A percentile compares a stretch with the other conserved stretches of the same genome.
Evolutionary conservation across 1,140 invertebrate species (phyloP).

Genomic region (Dermatophagoides farinae): DNA sequence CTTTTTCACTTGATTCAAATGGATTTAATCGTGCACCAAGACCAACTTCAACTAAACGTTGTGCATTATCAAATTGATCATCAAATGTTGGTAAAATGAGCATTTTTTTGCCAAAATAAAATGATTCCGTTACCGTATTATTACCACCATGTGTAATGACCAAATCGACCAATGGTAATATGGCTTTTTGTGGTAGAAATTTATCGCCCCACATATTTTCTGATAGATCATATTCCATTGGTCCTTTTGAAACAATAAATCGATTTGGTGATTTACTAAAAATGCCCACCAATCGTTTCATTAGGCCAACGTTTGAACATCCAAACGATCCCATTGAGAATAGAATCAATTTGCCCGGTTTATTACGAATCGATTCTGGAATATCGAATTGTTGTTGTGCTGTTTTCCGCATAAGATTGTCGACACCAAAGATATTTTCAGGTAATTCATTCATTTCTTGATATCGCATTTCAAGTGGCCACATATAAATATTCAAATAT

Average conservation of each 20-base stretch:
- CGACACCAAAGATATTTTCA: slow-evolving; percentile 4
- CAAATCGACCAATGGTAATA: slow-evolving; percentile 8
- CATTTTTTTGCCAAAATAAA: slow-evolving; percentile 8
- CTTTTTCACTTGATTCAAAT: not conserved
- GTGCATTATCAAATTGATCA: slow-evolving; percentile 14
- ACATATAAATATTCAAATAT: slow-evolving; percentile 14
- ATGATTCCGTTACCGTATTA: slow-evolving; percentile 8
- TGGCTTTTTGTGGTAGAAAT: slow-evolving; percentile 8
- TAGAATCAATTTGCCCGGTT: slow-evolving; percentile 13
- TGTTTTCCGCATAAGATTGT: slow-evolving; percentile 7
- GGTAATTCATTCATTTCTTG: not conserved
- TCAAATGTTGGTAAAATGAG: slow-evolving; percentile 14
- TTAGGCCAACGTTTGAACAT: slow-evolving; percentile 17
- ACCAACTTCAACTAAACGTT: slow-evolving; percentile 2
- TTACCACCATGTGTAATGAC: slow-evolving; percentile 15
- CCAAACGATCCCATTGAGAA: slow-evolving; percentile 15
- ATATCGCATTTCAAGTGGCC: not conserved
- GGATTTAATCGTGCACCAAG: slow-evolving; percentile 1
- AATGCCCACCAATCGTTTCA: slow-evolving; percentile 1
- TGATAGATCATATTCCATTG: slow-evolving; percentile 5
- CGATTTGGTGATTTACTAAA: slow-evolving; percentile 6
- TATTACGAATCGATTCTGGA: not conserved
- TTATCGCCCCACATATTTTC: slow-evolving; percentile 13
- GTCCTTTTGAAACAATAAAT: slow-evolving; percentile 12
- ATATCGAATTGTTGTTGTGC: slow-evolving; percentile 1